A percentile compares a stretch with the other conserved stretches of the same genome.
phyloP scores from a whole-genome alignment of 2,888 invertebrate genomes.

The Pheosia tremula region DNA sequence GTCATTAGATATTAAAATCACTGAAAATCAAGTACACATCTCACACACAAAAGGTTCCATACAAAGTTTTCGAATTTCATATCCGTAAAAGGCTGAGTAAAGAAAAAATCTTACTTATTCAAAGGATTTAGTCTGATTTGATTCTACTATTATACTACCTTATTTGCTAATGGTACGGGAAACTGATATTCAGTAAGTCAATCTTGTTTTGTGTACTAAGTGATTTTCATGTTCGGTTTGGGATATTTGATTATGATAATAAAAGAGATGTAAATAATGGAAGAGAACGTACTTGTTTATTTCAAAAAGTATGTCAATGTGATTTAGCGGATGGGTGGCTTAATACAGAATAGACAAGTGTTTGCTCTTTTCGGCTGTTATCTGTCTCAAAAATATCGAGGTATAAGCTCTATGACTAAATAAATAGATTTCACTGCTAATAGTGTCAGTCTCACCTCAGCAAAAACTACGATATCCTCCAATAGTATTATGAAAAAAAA shows the following conservation, averaged over 20 bases:
- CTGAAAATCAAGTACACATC: neutral
- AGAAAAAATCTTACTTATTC: slow-evolving; percentile 10
- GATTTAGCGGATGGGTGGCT: too few species aligned
- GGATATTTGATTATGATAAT: slow-evolving; percentile 7
- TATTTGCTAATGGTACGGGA: slow-evolving; percentile 16
- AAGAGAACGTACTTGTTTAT: too few species aligned
- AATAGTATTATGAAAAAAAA: too few species aligned
- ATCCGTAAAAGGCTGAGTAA: slow-evolving; percentile 8
- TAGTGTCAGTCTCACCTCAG: too few species aligned
- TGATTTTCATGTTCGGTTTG: neutral
- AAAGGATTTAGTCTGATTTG: slow-evolving; percentile 18
- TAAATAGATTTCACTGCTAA: too few species aligned
- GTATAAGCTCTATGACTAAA: too few species aligned
- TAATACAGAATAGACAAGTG: too few species aligned
- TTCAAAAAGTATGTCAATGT: too few species aligned
- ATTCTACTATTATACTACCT: slow-evolving; percentile 16
- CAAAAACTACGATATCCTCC: too few species aligned
- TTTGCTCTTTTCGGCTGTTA: too few species aligned
- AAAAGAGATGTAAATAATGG: neutral
- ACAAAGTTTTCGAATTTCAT: slow-evolving; percentile 20
- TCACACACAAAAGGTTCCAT: slow-evolving; percentile 28
- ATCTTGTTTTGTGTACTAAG: neutral
- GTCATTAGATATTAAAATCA: neutral
- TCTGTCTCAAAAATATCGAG: too few species aligned
- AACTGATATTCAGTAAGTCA: slow-evolving; percentile 1